Evolutionary conservation across 92 coral and sea anemone genomes (phyloP), one percentile per base, ranked within the genome.

Genomic region (Palythoa caribaeorum): DNA sequence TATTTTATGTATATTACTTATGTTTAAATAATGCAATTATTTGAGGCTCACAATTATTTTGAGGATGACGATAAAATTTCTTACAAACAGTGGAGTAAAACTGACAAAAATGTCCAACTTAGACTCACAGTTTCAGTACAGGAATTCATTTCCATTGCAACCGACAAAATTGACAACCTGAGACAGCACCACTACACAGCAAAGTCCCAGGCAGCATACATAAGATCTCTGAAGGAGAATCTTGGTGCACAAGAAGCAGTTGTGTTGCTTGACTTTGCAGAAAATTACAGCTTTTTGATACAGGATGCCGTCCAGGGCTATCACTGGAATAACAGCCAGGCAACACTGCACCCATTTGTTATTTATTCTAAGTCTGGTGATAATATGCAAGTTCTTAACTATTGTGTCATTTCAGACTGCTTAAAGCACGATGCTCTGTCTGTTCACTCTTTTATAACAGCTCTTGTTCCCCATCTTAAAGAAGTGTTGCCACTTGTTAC

Each of bases 241-340:
- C 47, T 74, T 39, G 51, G 79, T 37, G 53, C 51, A 74, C 52
- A 50, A 50, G 83, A 77, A 39, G 20, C 44, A 55, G 57, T 77
- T n/a, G 65, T 77, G 52, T 38, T 83, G 76, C 60, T 83, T 38
- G 87, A 83, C 57, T 83, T 83, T 37, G 87, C 87, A 83, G 87
- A 83, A 19, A 83, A 83, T 69, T 83, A 83, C 62, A 40, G 60
- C 6, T 83, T 83, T 20, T 66, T 83, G 37, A 60, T 65, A 40
- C 87, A 63, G 55, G 87, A 83, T 44, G 76, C 76, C 38, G 77
- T 68, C 51, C 74, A 81, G 62, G 86, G 73, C 10, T 83, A 28
- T 36, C 52, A 80, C 72, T 80, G 85, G 85, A n/a, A 59, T n/a
- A 80, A 80, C 72, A 21, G 5, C 48, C 76, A 62, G 44, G 87